Evolutionary conservation across 2,888 invertebrate species (phyloP), one percentile per base, ranked within the genome.

Genomic region (Ariolimax columbianus): DNA sequence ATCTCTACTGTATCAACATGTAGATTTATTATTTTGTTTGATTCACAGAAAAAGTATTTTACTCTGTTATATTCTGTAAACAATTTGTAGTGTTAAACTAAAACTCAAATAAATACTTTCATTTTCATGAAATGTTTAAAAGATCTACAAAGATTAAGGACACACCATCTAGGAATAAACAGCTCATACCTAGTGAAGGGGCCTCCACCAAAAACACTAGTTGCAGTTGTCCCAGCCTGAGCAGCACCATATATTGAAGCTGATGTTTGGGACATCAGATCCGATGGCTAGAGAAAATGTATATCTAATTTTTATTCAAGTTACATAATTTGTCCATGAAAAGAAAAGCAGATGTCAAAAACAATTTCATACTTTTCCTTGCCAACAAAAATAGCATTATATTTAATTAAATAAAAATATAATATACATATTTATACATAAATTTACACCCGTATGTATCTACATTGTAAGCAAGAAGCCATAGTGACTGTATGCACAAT

Each of bases 131-230:
- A 36, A 33, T 11, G 19, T 68, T 36, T 68, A 17, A 1, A 68
- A 68, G 0, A 36, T 68, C 36, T 23, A 36, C 11, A 36, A 17
- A 19, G n/a, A 63, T 11, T 63, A 4, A 63, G 26, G 23, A 14
- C 11, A 63, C 59, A 55, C 23, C 9, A 17, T 55, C 23, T 23
- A 80, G n/a, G 55, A 11, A 1, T 51, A 83, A 30, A 77, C n/a
- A 77, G n/a, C 19, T 33, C 84, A 84, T 86, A 93, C 93, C 93
- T 91, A 43, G 93, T 92, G 83, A 94, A 94, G 55, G 93, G 93
- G 23, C 93, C 93, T 33, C 92, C 93, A 82, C 92, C 93, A 91
- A 92, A 93, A 43, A 92, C 91, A 83, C 93, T 93, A 4, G 91
- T 91, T 68, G 90, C 92, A 6, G 91, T 90, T 79, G 93, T 93